Evolutionary conservation across 2,113 vertebrate species (phyloP).

Genomic region (Myiozetetes cayanensis): DNA sequence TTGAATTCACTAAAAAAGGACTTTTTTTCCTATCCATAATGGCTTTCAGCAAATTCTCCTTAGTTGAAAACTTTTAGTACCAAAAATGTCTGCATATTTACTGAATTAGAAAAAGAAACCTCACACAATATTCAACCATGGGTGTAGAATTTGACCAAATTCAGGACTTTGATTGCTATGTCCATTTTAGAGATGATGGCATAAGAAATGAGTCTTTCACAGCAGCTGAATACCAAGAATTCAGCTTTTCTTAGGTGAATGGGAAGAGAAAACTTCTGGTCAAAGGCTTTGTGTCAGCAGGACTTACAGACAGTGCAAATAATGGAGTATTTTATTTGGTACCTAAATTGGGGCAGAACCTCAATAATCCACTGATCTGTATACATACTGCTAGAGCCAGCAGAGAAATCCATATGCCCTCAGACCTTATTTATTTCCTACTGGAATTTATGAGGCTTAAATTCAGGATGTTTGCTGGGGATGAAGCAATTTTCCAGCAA

Average conservation of each 20-base stretch:
- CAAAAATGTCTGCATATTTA: background rate
- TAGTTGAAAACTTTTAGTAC: background rate
- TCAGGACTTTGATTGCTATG: background rate
- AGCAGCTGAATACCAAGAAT: background rate
- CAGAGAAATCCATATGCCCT: background rate
- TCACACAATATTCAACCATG: background rate
- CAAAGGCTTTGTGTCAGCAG: background rate
- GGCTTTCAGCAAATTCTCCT: background rate
- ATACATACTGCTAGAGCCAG: background rate
- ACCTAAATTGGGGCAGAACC: background rate
- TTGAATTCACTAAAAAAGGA: conserved; percentile 26
- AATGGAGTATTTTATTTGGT: background rate
- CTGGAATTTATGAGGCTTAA: background rate
- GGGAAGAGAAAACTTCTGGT: background rate
- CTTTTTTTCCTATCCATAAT: background rate
- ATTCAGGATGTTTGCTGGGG: background rate
- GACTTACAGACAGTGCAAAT: background rate
- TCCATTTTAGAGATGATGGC: background rate
- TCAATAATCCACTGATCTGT: background rate
- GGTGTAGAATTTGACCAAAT: background rate
- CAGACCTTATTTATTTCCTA: background rate
- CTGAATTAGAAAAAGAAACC: background rate
- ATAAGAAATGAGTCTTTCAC: background rate
- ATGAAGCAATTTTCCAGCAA: background rate
- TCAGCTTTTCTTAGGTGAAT: background rate